phyloP scores from a whole-genome alignment of 2,888 invertebrate genomes.

The Keiferia lycopersicella region DNA sequence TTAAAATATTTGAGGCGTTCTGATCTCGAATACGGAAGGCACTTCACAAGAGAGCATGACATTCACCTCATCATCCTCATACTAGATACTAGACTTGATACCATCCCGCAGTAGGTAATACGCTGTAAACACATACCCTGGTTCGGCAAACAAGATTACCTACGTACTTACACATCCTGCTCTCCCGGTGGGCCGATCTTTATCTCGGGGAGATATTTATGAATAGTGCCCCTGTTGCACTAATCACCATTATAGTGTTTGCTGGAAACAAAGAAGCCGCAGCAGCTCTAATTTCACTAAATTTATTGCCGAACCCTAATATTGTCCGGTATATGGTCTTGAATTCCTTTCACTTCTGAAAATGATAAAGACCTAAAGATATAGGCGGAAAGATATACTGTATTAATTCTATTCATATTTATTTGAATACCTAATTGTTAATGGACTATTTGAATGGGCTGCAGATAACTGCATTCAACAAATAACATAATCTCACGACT shows the following conservation, averaged over 20 bases:
- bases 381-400: background rate
- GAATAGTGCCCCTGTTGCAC: constrained; percentile 57
- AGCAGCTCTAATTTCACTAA: constrained; percentile 29
- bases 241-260: constrained; percentile 46
- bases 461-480: constrained; percentile 20
- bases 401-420: constrained; percentile 8
- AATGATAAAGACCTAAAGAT: background rate
- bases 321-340: background rate
- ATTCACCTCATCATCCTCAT: background rate
- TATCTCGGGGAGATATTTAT: constrained; percentile 73
- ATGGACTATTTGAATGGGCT: constrained; percentile 18
- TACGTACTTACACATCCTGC: constrained; percentile 64
- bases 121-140: constrained; percentile 55
- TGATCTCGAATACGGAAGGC: background rate
- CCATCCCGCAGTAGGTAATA: constrained; percentile 44
- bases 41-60: background rate
- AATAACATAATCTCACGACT: constrained; percentile 20
- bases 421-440: constrained; percentile 9
- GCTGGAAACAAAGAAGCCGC: constrained; percentile 58
- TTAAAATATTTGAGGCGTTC: no score
- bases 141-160: constrained; percentile 71
- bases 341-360: background rate
- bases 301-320: constrained; percentile 19
- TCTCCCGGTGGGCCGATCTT: constrained; percentile 75
- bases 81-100: constrained; percentile 31